Conservation (phyloP, 2,888 invertebrate genomes). For the Bedellia somnulentella region DNA sequence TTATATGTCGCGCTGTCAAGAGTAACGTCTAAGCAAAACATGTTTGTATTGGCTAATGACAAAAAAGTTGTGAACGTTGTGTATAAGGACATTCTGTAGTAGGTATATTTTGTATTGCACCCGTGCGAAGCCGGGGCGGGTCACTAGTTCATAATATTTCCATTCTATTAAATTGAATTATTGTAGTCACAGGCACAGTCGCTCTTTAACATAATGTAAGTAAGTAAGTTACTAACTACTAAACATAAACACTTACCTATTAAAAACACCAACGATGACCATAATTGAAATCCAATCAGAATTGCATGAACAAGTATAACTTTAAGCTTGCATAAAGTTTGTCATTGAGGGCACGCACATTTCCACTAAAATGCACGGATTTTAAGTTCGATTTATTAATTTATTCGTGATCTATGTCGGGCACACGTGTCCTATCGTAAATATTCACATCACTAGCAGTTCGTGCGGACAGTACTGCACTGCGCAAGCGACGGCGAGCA, state of each 20-base stretch:
- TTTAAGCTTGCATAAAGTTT: constrained; percentile 25
- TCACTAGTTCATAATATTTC: no score
- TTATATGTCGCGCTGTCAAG: no score
- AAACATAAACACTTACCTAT: constrained; percentile 50
- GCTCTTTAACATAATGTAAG: no score
- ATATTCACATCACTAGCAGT: constrained; percentile 20
- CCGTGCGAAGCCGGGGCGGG: no score
- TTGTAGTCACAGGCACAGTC: no score
- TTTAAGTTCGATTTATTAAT: constrained; percentile 15
- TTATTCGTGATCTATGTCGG: constrained; percentile 18
- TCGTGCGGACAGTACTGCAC: constrained; percentile 21
- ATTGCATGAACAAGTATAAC: constrained; percentile 13
- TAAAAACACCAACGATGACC: constrained; percentile 57
- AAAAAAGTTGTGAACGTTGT: no score
- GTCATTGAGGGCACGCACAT: constrained; percentile 29
- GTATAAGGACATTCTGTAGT: no score
- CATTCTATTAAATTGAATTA: no score
- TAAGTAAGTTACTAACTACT: no score
- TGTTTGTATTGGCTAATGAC: no score
- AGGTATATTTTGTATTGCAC: no score
- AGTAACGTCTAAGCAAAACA: no score
- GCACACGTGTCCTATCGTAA: constrained; percentile 13
- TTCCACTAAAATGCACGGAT: constrained; percentile 32
- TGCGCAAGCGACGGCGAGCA: constrained; percentile 20
- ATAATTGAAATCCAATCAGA: constrained; percentile 44